Evolutionary conservation across 1,140 invertebrate genomes (phyloP).

Genomic region (Habropoda laboriosa): DNA sequence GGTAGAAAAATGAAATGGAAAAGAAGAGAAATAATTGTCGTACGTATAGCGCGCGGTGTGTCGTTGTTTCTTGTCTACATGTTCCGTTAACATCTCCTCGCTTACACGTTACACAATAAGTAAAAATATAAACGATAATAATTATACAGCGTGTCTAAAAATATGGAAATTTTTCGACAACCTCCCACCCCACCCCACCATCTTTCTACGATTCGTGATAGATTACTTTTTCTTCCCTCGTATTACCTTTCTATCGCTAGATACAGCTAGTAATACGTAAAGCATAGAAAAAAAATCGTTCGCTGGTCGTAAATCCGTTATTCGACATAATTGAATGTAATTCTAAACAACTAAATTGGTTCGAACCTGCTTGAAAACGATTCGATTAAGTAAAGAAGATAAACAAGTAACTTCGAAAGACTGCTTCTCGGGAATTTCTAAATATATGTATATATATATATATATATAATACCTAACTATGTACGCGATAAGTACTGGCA

Average conservation of each 20-base stretch:
- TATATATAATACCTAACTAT: too few relatives aligned
- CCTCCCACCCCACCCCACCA: too few relatives aligned
- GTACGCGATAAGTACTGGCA: constrained; percentile 18
- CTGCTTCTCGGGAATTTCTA: background rate
- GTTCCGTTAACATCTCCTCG: background rate
- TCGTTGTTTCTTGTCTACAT: constrained; percentile 15
- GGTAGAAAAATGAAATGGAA: background rate
- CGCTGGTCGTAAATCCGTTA: background rate
- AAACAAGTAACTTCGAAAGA: background rate
- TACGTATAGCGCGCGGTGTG: background rate
- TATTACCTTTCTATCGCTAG: background rate
- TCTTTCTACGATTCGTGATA: background rate
- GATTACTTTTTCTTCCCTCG: background rate
- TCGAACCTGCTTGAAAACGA: background rate
- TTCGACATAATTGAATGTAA: background rate
- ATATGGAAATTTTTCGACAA: constrained; percentile 48
- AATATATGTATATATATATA: too few relatives aligned
- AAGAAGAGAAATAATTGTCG: background rate
- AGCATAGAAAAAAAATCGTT: background rate
- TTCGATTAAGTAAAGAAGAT: constrained; percentile 13
- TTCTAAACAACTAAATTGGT: background rate
- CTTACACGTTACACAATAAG: constrained; percentile 28
- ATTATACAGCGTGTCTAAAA: constrained; percentile 48
- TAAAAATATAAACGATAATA: constrained; percentile 48
- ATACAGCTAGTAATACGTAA: background rate